Percentiles rank a stretch among this genome's conserved stretches.
Evolutionary conservation across 2,797 vertebrate species (phyloP).

Genomic region (Cryptoprocta ferox): DNA sequence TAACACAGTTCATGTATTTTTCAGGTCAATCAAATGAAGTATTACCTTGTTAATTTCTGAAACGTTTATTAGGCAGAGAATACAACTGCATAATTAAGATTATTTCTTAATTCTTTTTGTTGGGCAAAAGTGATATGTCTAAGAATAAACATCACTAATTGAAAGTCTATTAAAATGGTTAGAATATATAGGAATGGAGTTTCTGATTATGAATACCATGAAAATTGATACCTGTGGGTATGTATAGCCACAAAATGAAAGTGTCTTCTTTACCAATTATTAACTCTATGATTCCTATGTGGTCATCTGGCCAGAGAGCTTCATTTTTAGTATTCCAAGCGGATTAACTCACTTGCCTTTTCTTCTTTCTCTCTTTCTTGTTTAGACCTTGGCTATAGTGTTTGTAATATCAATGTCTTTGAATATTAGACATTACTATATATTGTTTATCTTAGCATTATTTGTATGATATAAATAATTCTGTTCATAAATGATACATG

Average conservation of each 20-base stretch:
- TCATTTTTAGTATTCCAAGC: background rate
- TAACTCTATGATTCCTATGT: background rate
- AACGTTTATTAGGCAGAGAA: background rate
- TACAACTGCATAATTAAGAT: background rate
- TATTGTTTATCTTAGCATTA: background rate
- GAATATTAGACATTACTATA: background rate
- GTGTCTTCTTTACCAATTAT: background rate
- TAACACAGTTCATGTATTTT: background rate
- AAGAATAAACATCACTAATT: background rate
- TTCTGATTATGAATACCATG: background rate
- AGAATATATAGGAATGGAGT: background rate
- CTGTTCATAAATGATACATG: background rate
- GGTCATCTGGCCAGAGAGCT: background rate
- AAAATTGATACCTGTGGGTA: background rate
- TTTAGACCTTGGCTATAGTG: background rate
- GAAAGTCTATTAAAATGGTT: background rate
- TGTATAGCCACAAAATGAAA: background rate
- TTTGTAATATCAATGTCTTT: background rate
- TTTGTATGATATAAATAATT: slow-evolving; percentile 6
- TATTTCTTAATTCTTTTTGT: background rate
- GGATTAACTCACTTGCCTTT: background rate
- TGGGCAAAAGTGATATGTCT: background rate
- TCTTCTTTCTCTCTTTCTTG: background rate
- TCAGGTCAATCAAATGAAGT: background rate
- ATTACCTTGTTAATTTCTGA: background rate